These are phyloP conservation scores for Sparus aurata DNA, from an alignment of 2,797 vertebrate genomes.

Conservation along the genomic window DNA sequence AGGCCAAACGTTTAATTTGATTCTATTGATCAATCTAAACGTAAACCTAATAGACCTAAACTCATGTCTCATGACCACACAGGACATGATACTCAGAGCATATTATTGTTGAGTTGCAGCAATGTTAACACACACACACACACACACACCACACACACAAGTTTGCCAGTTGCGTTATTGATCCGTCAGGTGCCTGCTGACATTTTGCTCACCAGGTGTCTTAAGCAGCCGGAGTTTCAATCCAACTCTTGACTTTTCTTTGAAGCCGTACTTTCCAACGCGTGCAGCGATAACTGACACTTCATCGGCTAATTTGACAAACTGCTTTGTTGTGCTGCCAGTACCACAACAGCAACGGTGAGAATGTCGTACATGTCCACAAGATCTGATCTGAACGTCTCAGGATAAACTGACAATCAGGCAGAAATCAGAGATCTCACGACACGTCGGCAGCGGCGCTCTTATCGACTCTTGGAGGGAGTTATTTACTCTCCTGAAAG, in stretches of 20 bases:
- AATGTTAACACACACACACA: not conserved
- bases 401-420: not conserved
- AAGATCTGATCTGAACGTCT: not conserved
- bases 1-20: not conserved
- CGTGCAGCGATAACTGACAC: conserved; percentile 13
- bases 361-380: conserved; percentile 4
- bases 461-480: not conserved
- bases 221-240: conserved; percentile 10
- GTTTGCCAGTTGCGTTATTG: conserved; percentile 19
- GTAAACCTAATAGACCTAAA: not conserved
- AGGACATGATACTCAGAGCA: not conserved
- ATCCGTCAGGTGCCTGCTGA: conserved; percentile 9
- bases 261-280: conserved; percentile 22
- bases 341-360: not conserved
- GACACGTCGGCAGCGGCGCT: not conserved
- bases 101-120: not conserved
- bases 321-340: conserved; percentile 2
- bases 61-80: not conserved
- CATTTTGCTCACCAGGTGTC: conserved; percentile 26
- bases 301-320: conserved; percentile 25
- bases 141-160: not conserved
- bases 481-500: not conserved
- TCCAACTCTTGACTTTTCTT: conserved; percentile 18
- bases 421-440: not conserved
- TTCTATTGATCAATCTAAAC: not conserved